These are phyloP conservation scores for Enteromius treurensis DNA, from an alignment of 2,797 vertebrate genomes.

Conservation along the genomic window DNA sequence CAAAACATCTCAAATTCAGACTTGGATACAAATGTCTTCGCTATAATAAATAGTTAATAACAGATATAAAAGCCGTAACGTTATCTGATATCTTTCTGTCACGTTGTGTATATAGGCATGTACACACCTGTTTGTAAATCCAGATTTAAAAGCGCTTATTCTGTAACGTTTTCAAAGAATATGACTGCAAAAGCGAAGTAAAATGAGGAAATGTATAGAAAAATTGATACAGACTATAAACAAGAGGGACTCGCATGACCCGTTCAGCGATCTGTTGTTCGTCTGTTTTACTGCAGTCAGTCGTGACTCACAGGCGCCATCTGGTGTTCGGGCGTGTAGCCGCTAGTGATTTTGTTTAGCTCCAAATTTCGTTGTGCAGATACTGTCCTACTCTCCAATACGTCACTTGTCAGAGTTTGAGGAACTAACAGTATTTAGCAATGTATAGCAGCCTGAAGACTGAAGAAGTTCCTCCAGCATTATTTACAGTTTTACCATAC, in stretches of 20 bases:
- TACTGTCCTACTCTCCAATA: neutral
- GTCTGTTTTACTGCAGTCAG: neutral
- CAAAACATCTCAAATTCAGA: neutral
- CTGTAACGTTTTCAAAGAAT: neutral
- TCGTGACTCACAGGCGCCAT: neutral
- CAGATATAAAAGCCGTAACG: neutral
- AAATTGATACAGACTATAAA: neutral
- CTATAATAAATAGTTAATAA: neutral
- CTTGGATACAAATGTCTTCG: too few relatives aligned
- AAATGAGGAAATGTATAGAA: neutral
- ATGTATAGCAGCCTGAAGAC: neutral
- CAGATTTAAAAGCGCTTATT: neutral
- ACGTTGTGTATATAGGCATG: neutral
- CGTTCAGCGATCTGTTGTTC: neutral
- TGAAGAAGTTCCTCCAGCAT: neutral
- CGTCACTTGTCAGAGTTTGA: neutral
- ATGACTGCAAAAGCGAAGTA: neutral
- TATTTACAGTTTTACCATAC: too few relatives aligned
- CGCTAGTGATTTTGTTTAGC: neutral
- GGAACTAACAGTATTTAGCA: neutral
- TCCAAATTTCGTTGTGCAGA: neutral
- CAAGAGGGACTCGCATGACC: neutral
- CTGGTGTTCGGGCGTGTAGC: conserved; percentile 15
- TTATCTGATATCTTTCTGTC: neutral
- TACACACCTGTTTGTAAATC: neutral